A percentile compares a stretch with the other conserved stretches of the same genome.
These are phyloP conservation scores for Cephus pygmeus DNA, from an alignment of 2,888 invertebrate species.

Conservation along the genomic window DNA sequence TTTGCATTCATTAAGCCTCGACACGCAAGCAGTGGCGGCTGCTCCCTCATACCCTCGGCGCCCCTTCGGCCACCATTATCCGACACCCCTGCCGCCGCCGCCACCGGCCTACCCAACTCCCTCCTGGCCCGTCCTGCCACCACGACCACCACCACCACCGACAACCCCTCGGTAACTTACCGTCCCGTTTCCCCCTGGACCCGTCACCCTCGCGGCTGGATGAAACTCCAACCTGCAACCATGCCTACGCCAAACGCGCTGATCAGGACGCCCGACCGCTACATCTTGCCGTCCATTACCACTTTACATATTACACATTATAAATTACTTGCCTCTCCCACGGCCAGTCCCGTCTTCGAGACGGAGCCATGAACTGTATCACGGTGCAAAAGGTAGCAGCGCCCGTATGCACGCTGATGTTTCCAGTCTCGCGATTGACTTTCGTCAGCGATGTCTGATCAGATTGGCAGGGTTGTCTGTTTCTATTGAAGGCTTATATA, in stretches of 20 bases:
- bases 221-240: constrained; percentile 3
- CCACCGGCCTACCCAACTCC: constrained; percentile 30
- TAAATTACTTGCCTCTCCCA: constrained; percentile 41
- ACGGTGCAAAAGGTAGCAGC: not conserved
- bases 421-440: not conserved
- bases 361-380: constrained; percentile 13
- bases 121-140: constrained; percentile 20
- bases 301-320: constrained; percentile 60
- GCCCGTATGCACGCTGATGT: not conserved
- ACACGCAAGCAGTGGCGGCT: constrained; percentile 67
- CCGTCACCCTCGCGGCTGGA: not conserved
- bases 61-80: constrained; percentile 19
- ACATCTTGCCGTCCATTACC: constrained; percentile 51
- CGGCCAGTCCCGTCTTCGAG: constrained; percentile 3
- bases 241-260: constrained; percentile 10
- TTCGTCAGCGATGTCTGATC: not conserved
- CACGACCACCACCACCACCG: constrained; percentile 16
- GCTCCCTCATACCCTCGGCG: constrained; percentile 25
- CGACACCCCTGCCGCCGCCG: constrained; percentile 29
- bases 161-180: constrained; percentile 24
- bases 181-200: constrained; percentile 43
- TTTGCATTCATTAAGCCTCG: constrained; percentile 72
- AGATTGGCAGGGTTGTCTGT: not conserved
- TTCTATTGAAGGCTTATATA: not conserved
- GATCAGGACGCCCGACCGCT: constrained; percentile 19